phyloP scores from a whole-genome alignment of 2,888 invertebrate genomes.

The Cataglyphis albicans region DNA sequence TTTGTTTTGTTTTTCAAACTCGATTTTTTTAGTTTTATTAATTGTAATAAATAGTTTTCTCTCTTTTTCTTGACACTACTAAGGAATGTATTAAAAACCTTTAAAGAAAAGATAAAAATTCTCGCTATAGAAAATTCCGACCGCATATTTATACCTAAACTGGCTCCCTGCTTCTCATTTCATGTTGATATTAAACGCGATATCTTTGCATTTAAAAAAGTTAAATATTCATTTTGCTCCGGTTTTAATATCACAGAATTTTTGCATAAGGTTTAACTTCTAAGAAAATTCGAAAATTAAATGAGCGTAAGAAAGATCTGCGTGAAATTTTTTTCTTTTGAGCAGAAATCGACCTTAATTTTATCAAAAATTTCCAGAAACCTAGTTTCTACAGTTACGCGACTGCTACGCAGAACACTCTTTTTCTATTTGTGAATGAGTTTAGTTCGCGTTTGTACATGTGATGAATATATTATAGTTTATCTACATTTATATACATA shows the following conservation, averaged over 20 bases:
- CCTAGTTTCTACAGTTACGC: not conserved
- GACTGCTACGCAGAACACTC: not conserved
- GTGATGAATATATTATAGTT: not conserved
- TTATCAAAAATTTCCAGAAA: not conserved
- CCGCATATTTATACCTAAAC: constrained; percentile 41
- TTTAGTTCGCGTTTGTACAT: not conserved
- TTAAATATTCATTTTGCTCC: constrained; percentile 26
- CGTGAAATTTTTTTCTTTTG: not conserved
- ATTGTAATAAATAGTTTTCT: not conserved
- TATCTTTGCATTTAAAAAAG: constrained; percentile 40
- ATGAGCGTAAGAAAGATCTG: not conserved
- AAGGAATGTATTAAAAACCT: constrained; percentile 16
- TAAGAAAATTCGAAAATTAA: constrained; percentile 16
- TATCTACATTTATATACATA: too few species aligned
- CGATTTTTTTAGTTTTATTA: not conserved
- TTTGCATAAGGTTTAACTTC: not conserved
- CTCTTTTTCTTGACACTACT: not conserved
- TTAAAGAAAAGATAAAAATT: not conserved
- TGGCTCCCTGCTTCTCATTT: constrained; percentile 13
- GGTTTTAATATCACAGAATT: constrained; percentile 23
- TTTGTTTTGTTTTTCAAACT: not conserved
- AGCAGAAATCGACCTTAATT: not conserved
- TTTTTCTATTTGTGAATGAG: not conserved
- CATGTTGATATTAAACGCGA: constrained; percentile 42
- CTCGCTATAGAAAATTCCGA: not conserved